These are phyloP conservation scores for Heptranchias perlo DNA, from an alignment of 2,113 vertebrate species.

Conservation along the genomic window DNA sequence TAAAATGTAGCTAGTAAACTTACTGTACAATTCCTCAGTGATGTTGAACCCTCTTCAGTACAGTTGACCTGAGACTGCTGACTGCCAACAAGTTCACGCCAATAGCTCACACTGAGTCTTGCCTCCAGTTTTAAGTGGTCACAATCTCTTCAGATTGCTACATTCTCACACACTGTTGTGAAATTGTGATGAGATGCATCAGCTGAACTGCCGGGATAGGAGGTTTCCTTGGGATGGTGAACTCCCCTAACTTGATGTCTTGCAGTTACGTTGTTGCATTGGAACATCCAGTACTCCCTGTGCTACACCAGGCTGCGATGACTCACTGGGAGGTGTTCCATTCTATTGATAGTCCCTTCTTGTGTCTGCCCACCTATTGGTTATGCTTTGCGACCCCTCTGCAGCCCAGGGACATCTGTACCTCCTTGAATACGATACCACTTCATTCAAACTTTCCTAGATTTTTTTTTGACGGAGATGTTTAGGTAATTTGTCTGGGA, in stretches of 20 bases:
- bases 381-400: background rate
- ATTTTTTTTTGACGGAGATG: background rate
- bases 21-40: background rate
- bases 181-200: background rate
- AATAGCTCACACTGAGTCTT: background rate
- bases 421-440: background rate
- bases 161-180: background rate
- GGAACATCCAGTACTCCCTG: conserved; percentile 19
- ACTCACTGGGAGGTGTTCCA: background rate
- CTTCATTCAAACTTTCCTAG: background rate
- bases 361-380: background rate
- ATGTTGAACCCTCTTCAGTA: background rate
- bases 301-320: background rate
- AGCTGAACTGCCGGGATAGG: background rate
- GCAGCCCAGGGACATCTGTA: background rate
- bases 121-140: background rate
- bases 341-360: background rate
- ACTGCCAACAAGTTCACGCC: background rate
- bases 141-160: conserved; percentile 4
- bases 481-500: background rate
- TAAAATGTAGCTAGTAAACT: background rate
- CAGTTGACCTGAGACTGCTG: background rate
- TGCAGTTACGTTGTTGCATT: background rate
- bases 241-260: background rate
- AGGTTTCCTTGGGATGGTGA: background rate